A percentile compares a stretch with the other conserved stretches of the same genome.
These are phyloP conservation scores for Pica pica DNA, from an alignment of 2,113 vertebrate species.

Conservation along the genomic window DNA sequence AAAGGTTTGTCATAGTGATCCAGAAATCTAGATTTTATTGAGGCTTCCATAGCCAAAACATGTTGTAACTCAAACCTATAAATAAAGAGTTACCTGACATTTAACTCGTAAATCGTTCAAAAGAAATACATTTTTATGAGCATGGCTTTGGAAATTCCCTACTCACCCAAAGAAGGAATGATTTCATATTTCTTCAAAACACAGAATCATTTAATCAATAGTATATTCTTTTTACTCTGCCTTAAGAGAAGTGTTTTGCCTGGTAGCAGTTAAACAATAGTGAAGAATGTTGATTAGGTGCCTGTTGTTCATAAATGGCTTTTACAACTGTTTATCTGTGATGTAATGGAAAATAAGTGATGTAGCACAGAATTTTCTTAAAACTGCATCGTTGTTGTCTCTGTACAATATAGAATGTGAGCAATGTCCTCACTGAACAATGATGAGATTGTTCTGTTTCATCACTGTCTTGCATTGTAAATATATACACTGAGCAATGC, in stretches of 20 bases:
- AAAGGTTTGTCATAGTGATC: background rate
- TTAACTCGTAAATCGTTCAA: background rate
- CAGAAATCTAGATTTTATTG: background rate
- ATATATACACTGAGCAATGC: background rate
- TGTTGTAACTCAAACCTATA: background rate
- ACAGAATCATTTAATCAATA: background rate
- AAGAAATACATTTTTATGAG: background rate
- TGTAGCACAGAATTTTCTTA: background rate
- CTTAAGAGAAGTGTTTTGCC: background rate
- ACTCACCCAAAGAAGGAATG: background rate
- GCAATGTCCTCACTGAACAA: slow-evolving; percentile 5
- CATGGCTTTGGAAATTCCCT: background rate
- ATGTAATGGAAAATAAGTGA: slow-evolving; percentile 22
- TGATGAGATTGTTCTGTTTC: background rate
- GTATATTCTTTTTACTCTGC: background rate
- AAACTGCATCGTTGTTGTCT: slow-evolving; percentile 23
- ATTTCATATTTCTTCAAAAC: background rate
- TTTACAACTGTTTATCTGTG: background rate
- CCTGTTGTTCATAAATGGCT: background rate
- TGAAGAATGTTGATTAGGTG: background rate
- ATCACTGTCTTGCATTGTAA: background rate
- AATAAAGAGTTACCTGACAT: background rate
- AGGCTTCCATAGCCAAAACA: background rate
- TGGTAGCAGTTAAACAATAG: background rate
- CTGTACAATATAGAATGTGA: slow-evolving; percentile 22